Base-by-base conservation (phyloP, 2,888 invertebrate species). In the Acanthoscelides obtectus region DNA sequence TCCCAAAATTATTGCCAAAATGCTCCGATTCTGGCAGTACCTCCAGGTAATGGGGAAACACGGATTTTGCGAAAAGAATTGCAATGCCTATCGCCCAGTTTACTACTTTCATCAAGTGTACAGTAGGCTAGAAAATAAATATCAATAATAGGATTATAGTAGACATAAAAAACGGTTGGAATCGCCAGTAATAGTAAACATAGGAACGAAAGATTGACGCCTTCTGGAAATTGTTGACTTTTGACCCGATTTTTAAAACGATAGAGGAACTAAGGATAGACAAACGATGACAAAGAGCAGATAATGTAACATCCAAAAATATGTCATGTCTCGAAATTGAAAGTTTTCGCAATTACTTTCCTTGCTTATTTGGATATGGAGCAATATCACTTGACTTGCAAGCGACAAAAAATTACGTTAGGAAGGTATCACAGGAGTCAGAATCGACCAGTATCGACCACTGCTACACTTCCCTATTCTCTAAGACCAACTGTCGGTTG, bases 81-180 rank as follows among this genome's bases (percentile, higher is more conserved):
- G 89, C 81, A 22, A 89, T 88, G 65, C 88, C 86, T 67, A 90
- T 76, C 72, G 89, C 83, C 90, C 91, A 91, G 75, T 88, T 87
- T 80, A 89, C 80, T 2, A 90, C 79, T 63, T 88, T 85, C 0
- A 88, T 84, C 64, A 92, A 78, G 79, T 91, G 89, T 74, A 88
- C 86, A 25, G 91, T 79, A 0, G 91, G 91, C 92, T 92, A 81
- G 22, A 82, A 81, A 67, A 66, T 67, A 68, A 73, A 21, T 6
- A 63, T 63, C 19, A 12, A 63, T 63, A 63, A 63, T 19, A 63
- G 19, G 63, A 63, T 63, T 12, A 19, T n/a, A n/a, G n/a, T n/a
- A n/a, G n/a, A n/a, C n/a, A n/a, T 63, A 63, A 63, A 63, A 12
- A 63, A 63, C 63, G 8, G 8, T 63, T 19, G 63, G 63, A 19